phyloP scores from a whole-genome alignment of 1,140 invertebrate species.

The Drosophila lini region DNA sequence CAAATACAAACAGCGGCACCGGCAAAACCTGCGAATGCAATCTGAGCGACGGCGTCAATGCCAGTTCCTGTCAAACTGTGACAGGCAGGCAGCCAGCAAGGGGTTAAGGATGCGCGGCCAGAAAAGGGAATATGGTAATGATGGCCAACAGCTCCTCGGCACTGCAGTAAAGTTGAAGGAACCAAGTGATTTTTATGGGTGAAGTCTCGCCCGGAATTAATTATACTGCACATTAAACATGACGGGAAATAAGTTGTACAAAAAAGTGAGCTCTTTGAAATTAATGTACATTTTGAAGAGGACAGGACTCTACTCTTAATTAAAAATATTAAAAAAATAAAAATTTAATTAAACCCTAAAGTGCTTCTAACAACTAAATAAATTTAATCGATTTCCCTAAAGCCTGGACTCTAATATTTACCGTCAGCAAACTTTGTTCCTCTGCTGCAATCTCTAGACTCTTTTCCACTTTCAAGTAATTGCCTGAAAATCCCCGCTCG shows the following conservation, averaged over 20 bases:
- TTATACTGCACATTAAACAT: slow-evolving; percentile 9
- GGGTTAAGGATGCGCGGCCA: slow-evolving; percentile 26
- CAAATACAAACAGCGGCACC: slow-evolving; percentile 36
- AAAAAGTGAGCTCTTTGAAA: neutral
- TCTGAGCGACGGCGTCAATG: slow-evolving; percentile 52
- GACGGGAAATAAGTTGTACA: slow-evolving; percentile 10
- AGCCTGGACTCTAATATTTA: neutral
- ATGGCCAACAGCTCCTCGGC: slow-evolving; percentile 1
- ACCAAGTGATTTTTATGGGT: slow-evolving; percentile 24
- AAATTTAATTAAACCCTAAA: neutral
- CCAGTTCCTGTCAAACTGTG: slow-evolving; percentile 65
- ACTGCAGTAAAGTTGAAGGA: slow-evolving; percentile 6
- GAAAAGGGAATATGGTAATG: slow-evolving; percentile 44
- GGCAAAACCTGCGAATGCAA: slow-evolving; percentile 37
- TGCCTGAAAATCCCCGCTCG: slow-evolving; percentile 21
- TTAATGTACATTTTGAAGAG: neutral
- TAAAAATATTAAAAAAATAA: neutral
- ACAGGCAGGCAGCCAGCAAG: slow-evolving; percentile 20
- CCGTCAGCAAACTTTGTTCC: neutral
- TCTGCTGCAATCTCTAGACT: slow-evolving; percentile 1
- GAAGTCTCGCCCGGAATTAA: slow-evolving; percentile 18
- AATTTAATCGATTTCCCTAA: neutral
- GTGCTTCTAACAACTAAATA: too few relatives aligned
- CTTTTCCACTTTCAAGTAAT: slow-evolving; percentile 14
- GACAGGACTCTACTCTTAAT: neutral